Evolutionary conservation across 2,888 invertebrate genomes (phyloP), one percentile per base, ranked within the genome.

Genomic region (Muscina levida): DNA sequence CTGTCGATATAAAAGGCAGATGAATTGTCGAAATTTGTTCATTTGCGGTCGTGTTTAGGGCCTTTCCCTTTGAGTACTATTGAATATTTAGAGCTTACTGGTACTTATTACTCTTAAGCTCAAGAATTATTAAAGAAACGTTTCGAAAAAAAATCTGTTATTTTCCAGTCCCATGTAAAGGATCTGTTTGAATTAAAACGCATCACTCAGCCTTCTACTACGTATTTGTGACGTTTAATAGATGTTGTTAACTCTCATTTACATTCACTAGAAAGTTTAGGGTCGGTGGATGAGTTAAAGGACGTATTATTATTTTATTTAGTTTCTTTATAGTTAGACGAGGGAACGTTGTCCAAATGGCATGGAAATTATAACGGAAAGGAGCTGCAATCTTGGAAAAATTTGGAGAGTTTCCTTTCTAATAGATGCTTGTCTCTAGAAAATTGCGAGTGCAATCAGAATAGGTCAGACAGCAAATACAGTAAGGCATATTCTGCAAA

Each of bases 141-240:
- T 13, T 72, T 72, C 22, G 71, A 72, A 39, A 72, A 59, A 15
- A 56, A 46, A 44, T 56, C 71, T 0, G 42, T 72, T 5, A 72
- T 72, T 57, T 72, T 72, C 19, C 66, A 73, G 37, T 44, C 53
- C n/a, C 73, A 73, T 53, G 51, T 66, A 11, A 73, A 66, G 13
- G 65, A 73, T 17, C 24, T 73, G 10, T 73, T 73, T 66, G 66
- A 66, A 22, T 15, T 72, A 26, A 15, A 53, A 13, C 59, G 51
- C 3, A 17, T 42, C 17, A 1, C 26, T 22, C 48, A 44, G 3
- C 44, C 26, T 26, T 26, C 24, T 56, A 11, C 72, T 17, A 39
- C 44, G 39, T 53, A 11, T 31, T 11, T 72, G 1, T 26, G 72
- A 2, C 59, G 37, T 24, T 22, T 72, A n/a, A 48, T 72, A 24